Evolutionary conservation across 2,888 invertebrate genomes (phyloP), one percentile per base, ranked within the genome.

Genomic region (Carpatolechia fugitivella): DNA sequence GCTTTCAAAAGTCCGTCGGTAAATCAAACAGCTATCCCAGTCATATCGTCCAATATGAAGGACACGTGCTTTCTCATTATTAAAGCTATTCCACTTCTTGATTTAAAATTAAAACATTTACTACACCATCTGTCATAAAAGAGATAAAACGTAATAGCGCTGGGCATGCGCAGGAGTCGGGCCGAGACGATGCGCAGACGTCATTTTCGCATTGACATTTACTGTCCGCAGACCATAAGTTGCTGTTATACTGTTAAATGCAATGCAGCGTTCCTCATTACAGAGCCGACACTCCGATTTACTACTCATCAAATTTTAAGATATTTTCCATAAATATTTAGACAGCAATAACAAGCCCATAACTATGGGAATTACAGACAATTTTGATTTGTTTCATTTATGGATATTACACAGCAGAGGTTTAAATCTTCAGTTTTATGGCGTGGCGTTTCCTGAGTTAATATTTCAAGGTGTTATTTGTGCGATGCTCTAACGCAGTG

Each of bases 81-180:
- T 77, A 70, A 70, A 74, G 80, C 75, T 76, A 80, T 83, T 72
- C 60, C 54, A 54, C 58, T 65, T 57, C 78, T 70, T 79, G 78
- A 82, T 87, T 87, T 85, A 78, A 86, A 85, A 87, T 85, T 81
- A 78, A 87, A 84, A 75, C 73, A 86, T 90, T 90, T 89, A 90
- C 82, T 74, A 68, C 83, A 70, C 86, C 85, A 85, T 89, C 84
- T 85, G 85, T 89, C 89, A 89, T 85, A 77, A 70, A 66, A 75
- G 75, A 77, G 73, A 83, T 88, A 82, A 86, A 86, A 83, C 74
- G 40, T 41, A 41, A 41, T 41, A 18, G 40, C 18, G 40, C 10
- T 41, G 69, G 63, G 78, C 81, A 84, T 65, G 69, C 63, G 78
- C 78, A 65, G 82, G 77, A 85, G 83, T 81, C 77, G 62, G n/a